Evolutionary conservation across 2,113 vertebrate species (phyloP), one percentile per base, ranked within the genome.

Genomic region (Thomomys bottae): DNA sequence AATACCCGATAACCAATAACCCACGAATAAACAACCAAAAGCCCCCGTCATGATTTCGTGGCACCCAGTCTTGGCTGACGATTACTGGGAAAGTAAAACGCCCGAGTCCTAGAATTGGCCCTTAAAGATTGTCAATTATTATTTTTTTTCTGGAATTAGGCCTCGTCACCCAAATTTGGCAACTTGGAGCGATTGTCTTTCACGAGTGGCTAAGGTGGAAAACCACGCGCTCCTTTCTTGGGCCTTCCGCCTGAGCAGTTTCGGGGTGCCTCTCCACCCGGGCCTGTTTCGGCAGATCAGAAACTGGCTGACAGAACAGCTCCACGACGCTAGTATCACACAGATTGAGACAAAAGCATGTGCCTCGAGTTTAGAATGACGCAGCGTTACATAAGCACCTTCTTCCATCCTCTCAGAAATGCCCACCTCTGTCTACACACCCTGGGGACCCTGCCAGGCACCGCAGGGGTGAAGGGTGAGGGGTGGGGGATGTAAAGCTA

Each of bases 291-390:
- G 82, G 38, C 28, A 73, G 30, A 90, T 68, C 59, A 78, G 54
- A 94, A 87, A 88, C n/a, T n/a, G n/a, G n/a, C n/a, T n/a, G n/a
- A 64, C 26, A 88, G 88, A 85, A 61, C 75, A 85, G 82, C 14
- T 87, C 82, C 54, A 84, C 76, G 77, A 92, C 88, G 45, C 49
- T 57, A 91, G 64, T 10, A 92, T 40, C 82, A 92, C 10, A 45
- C 2, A 14, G 75, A 70, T 93, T 94, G 49, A 84, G 81, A 89
- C 66, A 75, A 78, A 73, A 94, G 66, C 68, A 23, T 32, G 89
- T 92, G 10, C 38, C n/a, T 90, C 5, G 21, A 68, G 78, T 90
- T 92, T 82, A 83, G 38, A 92, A 61, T 15, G 49, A 76, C 45
- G 42, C 85, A 40, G 42, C 82, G 68, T 82, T 93, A 88, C 94